Evolutionary conservation across 1,140 invertebrate genomes (phyloP).

Genomic region (Formica exsecta): DNA sequence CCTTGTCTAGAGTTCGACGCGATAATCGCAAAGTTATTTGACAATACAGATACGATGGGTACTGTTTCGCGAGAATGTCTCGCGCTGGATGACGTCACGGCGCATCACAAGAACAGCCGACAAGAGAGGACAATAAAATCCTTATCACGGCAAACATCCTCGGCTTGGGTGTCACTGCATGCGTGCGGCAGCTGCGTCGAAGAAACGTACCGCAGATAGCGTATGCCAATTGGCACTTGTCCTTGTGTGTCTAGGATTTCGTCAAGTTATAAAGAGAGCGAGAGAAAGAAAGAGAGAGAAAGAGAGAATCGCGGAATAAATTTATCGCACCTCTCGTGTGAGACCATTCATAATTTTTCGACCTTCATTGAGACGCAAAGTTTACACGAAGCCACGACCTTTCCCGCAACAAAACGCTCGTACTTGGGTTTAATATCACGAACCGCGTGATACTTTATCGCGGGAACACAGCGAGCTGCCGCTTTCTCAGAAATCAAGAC

Average conservation of each 20-base stretch:
- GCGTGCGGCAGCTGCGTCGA: slow-evolving; percentile 61
- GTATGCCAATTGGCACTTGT: slow-evolving; percentile 69
- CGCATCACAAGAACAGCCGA: slow-evolving; percentile 72
- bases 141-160: slow-evolving; percentile 80
- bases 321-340: slow-evolving; percentile 31
- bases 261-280: slow-evolving; percentile 67
- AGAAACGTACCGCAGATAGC: slow-evolving; percentile 71
- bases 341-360: slow-evolving; percentile 64
- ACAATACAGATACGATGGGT: neutral
- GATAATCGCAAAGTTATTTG: neutral
- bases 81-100: slow-evolving; percentile 1
- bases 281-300: neutral
- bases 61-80: neutral
- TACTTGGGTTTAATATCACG: slow-evolving; percentile 44
- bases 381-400: slow-evolving; percentile 54
- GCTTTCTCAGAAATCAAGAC: slow-evolving; percentile 42
- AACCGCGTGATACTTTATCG: slow-evolving; percentile 46
- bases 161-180: slow-evolving; percentile 63
- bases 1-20: neutral
- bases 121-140: slow-evolving; percentile 72
- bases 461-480: neutral
- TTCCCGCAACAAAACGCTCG: slow-evolving; percentile 36
- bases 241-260: slow-evolving; percentile 79
- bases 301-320: slow-evolving; percentile 42
- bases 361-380: slow-evolving; percentile 52